Percentiles rank a stretch among this genome's conserved stretches.
These are phyloP conservation scores for Hycleus phaleratus DNA, from an alignment of 1,140 invertebrate species.

Conservation along the genomic window DNA sequence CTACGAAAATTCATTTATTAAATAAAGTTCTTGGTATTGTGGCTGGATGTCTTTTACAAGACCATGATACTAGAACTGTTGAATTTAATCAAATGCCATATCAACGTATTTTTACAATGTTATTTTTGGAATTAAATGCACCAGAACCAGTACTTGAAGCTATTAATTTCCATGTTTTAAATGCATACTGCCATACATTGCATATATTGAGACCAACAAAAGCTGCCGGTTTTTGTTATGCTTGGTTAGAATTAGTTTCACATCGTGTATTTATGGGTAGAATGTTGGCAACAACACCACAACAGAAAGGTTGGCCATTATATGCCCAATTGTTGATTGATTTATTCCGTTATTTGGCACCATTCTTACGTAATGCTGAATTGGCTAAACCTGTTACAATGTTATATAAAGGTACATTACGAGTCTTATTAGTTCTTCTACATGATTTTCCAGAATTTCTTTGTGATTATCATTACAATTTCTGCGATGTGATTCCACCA, in stretches of 20 bases:
- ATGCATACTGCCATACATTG: constrained; percentile 85
- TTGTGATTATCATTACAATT: constrained; percentile 98
- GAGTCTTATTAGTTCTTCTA: constrained; percentile 90
- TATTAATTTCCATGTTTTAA: constrained; percentile 84
- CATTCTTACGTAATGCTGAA: constrained; percentile 94
- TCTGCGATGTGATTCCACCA: constrained; percentile 97
- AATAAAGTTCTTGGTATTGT: constrained; percentile 96
- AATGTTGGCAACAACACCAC: constrained; percentile 81
- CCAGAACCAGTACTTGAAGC: constrained; percentile 87
- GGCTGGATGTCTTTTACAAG: constrained; percentile 87
- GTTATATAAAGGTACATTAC: constrained; percentile 92
- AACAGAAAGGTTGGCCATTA: constrained; percentile 79
- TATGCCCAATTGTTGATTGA: constrained; percentile 90
- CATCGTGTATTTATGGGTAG: constrained; percentile 94
- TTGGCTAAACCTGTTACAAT: constrained; percentile 86
- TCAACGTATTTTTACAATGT: constrained; percentile 93
- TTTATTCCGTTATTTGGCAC: constrained; percentile 93
- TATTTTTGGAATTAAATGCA: constrained; percentile 93
- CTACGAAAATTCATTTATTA: constrained; percentile 91
- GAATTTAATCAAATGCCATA: constrained; percentile 97
- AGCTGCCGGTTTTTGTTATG: constrained; percentile 94
- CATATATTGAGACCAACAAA: constrained; percentile 90
- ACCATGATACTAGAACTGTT: constrained; percentile 77
- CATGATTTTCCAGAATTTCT: constrained; percentile 99
- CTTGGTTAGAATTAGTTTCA: constrained; percentile 95